Conservation (phyloP, 2,113 vertebrate species). For the Rattus norvegicus region GRCr8 NC_086032.1:30412501-30413000, state of each 20-base stretch:
- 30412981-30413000: neutral
- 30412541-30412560: neutral
- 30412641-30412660: neutral
- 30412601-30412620: neutral
- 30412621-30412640: neutral
- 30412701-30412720: neutral
- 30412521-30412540: neutral
- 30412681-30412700: neutral
- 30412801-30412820: neutral
- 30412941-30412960: neutral
- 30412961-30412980: neutral
- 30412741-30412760: neutral
- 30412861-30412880: neutral
- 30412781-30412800: neutral
- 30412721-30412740: neutral
- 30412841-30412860: neutral
- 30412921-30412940: slow-evolving; percentile 7
- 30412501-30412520: neutral
- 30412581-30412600: too few species aligned
- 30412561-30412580: neutral
- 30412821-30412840: neutral
- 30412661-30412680: neutral
- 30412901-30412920: neutral
- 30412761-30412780: neutral
- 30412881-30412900: neutral